Conservation (phyloP, 2,888 invertebrate species). For the Oxystoma pomonae region DNA sequence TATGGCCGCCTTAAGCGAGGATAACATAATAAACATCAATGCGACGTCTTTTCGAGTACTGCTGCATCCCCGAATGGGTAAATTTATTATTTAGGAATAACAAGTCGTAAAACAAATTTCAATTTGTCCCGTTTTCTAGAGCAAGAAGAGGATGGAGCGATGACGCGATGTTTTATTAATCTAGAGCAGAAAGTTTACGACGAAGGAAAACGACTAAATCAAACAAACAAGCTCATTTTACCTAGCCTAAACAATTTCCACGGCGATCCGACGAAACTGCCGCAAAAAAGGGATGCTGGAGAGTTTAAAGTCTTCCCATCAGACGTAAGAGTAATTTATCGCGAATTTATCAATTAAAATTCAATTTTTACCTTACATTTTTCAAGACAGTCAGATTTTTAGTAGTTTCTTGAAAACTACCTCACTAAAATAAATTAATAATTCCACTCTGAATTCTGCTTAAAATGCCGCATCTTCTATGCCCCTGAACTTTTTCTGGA, state of each 20-base stretch:
- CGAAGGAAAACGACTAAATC: constrained; percentile 22
- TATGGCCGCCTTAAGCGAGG: constrained; percentile 27
- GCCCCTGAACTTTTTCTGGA: no score
- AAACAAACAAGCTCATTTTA: constrained; percentile 13
- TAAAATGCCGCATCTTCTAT: no score
- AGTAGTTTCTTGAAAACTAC: no score
- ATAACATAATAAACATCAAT: constrained; percentile 27
- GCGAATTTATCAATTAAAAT: no score
- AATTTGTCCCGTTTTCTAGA: constrained; percentile 27
- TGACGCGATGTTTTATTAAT: constrained; percentile 31
- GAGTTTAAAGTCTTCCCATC: background rate
- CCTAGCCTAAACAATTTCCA: background rate
- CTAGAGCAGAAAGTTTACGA: constrained; percentile 28
- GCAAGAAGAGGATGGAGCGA: constrained; percentile 21
- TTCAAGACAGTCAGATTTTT: no score
- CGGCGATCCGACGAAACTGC: background rate
- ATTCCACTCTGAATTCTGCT: no score
- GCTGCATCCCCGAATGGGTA: constrained; percentile 28
- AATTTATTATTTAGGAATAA: constrained; percentile 26
- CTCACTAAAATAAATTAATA: no score
- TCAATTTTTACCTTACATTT: no score
- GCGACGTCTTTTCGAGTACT: constrained; percentile 26
- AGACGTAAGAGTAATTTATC: background rate
- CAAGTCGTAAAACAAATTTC: constrained; percentile 25
- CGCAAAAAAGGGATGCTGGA: background rate